Conservation (phyloP, 2,797 vertebrate genomes). For the Anolis apletophallus region DNA sequence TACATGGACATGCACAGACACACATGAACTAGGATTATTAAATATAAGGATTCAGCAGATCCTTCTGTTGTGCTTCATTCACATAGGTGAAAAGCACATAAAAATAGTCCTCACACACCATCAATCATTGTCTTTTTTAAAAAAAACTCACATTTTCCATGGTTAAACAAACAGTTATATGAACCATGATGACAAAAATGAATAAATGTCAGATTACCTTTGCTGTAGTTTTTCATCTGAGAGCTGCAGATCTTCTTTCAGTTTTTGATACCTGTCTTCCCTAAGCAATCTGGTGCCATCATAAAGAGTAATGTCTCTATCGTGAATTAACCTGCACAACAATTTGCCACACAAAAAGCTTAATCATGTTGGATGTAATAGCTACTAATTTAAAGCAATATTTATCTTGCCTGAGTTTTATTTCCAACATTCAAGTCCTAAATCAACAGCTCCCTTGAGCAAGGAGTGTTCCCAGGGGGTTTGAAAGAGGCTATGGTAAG, state of each 20-base stretch:
- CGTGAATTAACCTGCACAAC: slow-evolving; percentile 88
- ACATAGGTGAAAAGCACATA: neutral
- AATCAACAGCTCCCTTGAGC: too few relatives aligned
- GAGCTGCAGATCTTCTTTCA: slow-evolving; percentile 88
- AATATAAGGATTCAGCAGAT: too few relatives aligned
- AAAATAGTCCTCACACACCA: neutral
- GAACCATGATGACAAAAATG: neutral
- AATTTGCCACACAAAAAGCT: slow-evolving; percentile 39
- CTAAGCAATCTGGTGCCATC: slow-evolving; percentile 91
- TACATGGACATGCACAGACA: too few relatives aligned
- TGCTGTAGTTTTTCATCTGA: slow-evolving; percentile 86
- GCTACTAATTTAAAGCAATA: neutral
- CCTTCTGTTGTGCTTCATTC: neutral
- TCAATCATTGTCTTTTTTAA: neutral
- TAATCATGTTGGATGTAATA: neutral
- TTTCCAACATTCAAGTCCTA: too few relatives aligned
- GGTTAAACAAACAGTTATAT: neutral
- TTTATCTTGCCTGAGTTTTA: neutral
- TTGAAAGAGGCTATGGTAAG: too few relatives aligned
- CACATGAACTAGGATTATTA: too few relatives aligned
- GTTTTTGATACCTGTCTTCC: slow-evolving; percentile 87
- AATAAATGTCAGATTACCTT: slow-evolving; percentile 77
- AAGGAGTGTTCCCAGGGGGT: too few relatives aligned
- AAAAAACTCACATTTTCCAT: neutral
- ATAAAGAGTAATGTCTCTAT: slow-evolving; percentile 92